Conservation (phyloP, 2,113 vertebrate genomes). For the Brachirus orientalis region DNA sequence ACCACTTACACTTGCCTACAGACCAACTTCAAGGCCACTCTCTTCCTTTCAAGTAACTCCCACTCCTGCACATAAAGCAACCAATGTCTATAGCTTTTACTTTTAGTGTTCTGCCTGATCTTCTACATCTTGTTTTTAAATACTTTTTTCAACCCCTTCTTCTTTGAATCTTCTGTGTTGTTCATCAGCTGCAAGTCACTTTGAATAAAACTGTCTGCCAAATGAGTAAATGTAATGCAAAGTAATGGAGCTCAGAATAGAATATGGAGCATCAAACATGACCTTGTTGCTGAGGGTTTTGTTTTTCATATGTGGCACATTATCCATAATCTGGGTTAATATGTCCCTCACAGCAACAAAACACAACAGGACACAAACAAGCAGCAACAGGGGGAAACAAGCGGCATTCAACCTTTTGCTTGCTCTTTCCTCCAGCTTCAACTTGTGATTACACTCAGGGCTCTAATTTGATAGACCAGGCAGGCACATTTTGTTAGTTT, state of each 20-base stretch:
- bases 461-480: too few relatives aligned
- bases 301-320: conserved; percentile 22
- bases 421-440: conserved; percentile 50
- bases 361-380: conserved; percentile 22
- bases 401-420: conserved; percentile 31
- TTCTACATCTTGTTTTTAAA: not conserved
- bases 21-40: not conserved
- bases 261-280: not conserved
- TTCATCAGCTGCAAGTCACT: not conserved
- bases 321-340: conserved; percentile 43
- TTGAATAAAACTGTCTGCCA: not conserved
- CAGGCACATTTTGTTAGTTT: too few relatives aligned
- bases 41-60: not conserved
- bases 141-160: not conserved
- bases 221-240: not conserved
- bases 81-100: not conserved
- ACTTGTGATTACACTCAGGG: conserved; percentile 54
- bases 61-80: not conserved
- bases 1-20: not conserved
- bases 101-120: not conserved
- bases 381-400: conserved; percentile 45
- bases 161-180: not conserved
- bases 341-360: conserved; percentile 22
- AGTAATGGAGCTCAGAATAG: not conserved
- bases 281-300: conserved; percentile 21